phyloP scores from a whole-genome alignment of 2,888 invertebrate genomes.

The Pyrgus malvae region DNA sequence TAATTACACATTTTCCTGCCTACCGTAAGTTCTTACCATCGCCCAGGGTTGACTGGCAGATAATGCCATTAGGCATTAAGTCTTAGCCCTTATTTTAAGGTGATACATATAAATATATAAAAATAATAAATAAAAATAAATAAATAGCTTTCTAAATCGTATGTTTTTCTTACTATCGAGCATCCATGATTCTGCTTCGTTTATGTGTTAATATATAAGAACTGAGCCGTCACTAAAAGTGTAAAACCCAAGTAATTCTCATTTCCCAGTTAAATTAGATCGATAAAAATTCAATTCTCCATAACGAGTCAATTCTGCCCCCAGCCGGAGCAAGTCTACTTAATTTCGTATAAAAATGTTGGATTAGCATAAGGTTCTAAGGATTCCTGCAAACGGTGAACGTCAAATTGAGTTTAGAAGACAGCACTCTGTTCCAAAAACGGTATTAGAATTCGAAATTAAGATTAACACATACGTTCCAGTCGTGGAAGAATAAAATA shows the following conservation, averaged over 20 bases:
- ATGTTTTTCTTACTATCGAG: too few species aligned
- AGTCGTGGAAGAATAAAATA: too few species aligned
- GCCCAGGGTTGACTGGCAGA: too few species aligned
- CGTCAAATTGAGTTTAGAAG: neutral
- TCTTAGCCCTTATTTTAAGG: too few species aligned
- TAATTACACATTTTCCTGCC: too few species aligned
- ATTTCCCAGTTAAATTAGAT: slow-evolving; percentile 28
- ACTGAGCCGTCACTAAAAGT: neutral
- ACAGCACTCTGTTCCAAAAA: neutral
- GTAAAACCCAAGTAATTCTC: slow-evolving; percentile 1
- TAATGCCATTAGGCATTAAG: too few species aligned
- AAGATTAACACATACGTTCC: too few species aligned
- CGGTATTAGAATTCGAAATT: too few species aligned
- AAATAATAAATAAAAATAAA: too few species aligned
- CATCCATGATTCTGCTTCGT: neutral
- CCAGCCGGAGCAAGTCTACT: slow-evolving; percentile 32
- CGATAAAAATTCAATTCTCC: slow-evolving; percentile 45
- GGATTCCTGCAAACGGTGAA: slow-evolving; percentile 30
- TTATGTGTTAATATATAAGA: neutral
- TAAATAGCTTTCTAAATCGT: too few species aligned
- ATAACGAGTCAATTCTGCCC: slow-evolving; percentile 47
- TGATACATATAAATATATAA: too few species aligned
- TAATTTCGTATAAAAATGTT: slow-evolving; percentile 49
- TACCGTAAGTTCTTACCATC: too few species aligned
- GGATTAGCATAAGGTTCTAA: slow-evolving; percentile 46